Base-by-base conservation (phyloP, 2,888 invertebrate genomes). In the Dermolepida albohirtum region DNA sequence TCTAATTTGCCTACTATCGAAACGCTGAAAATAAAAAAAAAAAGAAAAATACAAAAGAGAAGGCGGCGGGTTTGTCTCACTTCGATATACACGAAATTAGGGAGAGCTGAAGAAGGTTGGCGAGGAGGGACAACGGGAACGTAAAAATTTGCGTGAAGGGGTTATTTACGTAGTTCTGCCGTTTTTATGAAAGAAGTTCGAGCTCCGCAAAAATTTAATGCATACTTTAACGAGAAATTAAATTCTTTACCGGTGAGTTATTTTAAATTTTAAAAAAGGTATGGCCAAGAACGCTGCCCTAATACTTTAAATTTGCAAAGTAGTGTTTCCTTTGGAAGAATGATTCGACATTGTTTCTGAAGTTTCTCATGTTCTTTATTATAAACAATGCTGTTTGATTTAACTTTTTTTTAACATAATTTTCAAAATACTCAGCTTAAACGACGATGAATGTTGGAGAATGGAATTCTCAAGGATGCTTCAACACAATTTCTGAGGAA, bases 231-330 rank as follows among this genome's bases (percentile, higher is more conserved):
- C 22, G 59, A 44, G 44, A 47, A 59, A 59, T 59, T 29, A 59
- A 59, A 59, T 47, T 47, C 47, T 47, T 59, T 29, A 29, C 22
- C 44, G 44, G 5, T 47, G 44, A 59, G 34, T 34, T 59, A 59
- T 59, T 59, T 59, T 14, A 17, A 47, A 59, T 59, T 59, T 59
- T 59, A 59, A 29, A n/a, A 59, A 59, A 41, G 43, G 34, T 10
- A 34, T 34, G 34, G 34, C 10, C 10, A 6, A 34, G 34, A 34
- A 34, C 6, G 34, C 34, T 34, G 34, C 4, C 10, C 34, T 34
- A 34, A 34, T 34, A 34, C 34, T 34, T 34, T 34, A 34, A 34
- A 34, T 34, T 34, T 34, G 6, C 34, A 34, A 10, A 34, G 34
- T 34, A 34, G 34, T 34, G 34, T 5, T 6, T 34, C 6, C 6